Conservation (phyloP, 2,113 vertebrate species). For the Muntiacus muntjak region DNA sequence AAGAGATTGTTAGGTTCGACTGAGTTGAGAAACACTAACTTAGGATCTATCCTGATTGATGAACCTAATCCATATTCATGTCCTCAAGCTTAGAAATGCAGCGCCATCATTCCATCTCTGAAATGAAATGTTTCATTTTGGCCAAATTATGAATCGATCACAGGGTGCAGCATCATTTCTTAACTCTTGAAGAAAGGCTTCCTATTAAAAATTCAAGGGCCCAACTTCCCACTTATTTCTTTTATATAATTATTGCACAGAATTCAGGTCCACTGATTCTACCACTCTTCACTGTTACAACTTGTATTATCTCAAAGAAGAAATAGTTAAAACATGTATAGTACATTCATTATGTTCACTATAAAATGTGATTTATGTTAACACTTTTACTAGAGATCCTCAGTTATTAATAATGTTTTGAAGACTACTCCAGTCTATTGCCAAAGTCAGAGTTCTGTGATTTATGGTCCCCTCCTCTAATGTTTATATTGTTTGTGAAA, state of each 20-base stretch:
- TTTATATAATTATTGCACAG: background rate
- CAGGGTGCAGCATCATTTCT: background rate
- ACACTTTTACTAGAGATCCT: background rate
- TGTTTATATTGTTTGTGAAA: background rate
- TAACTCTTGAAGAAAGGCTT: background rate
- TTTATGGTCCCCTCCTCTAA: background rate
- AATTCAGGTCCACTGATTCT: background rate
- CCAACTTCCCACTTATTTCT: background rate
- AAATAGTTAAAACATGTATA: background rate
- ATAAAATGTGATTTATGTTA: background rate
- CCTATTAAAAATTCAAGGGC: background rate
- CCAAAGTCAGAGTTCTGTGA: background rate
- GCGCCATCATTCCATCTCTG: background rate
- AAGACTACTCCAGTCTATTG: background rate
- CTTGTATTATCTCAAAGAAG: background rate
- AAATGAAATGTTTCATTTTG: constrained; percentile 39
- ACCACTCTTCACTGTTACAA: background rate
- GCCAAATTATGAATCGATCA: background rate
- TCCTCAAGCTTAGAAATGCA: background rate
- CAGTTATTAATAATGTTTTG: background rate
- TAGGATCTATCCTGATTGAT: background rate
- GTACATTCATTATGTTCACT: background rate
- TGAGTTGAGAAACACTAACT: constrained; percentile 24
- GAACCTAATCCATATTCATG: background rate
- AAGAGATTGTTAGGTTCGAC: background rate